phyloP scores from a whole-genome alignment of 2,888 invertebrate genomes.

The Cataglyphis altisquamis region DNA sequence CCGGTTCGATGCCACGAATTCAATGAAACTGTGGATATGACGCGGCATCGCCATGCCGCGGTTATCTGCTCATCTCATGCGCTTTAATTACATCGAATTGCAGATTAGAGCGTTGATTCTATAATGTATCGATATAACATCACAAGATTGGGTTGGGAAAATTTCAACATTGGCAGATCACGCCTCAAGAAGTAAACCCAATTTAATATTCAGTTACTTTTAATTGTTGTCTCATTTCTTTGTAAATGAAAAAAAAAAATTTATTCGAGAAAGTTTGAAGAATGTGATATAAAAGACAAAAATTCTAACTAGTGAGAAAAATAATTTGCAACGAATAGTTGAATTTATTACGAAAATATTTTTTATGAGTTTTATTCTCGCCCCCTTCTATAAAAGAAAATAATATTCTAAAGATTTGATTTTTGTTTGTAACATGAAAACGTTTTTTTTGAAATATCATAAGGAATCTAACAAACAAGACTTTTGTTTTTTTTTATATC shows the following conservation, averaged over 20 bases:
- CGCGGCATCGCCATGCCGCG: conserved; percentile 51
- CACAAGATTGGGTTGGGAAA: conserved; percentile 45
- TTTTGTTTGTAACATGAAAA: background rate
- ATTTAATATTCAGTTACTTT: conserved; percentile 12
- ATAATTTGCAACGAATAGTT: background rate
- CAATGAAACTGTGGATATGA: conserved; percentile 63
- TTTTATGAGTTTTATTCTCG: background rate
- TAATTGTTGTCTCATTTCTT: background rate
- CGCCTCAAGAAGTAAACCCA: conserved; percentile 10
- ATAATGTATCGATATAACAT: conserved; percentile 51
- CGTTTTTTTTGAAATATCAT: background rate
- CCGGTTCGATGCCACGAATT: conserved; percentile 57
- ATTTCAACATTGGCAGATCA: conserved; percentile 24
- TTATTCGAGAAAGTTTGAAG: background rate
- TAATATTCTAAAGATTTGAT: background rate
- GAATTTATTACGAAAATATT: background rate
- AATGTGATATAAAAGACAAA: background rate
- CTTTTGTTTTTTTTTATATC: background rate
- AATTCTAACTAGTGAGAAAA: background rate
- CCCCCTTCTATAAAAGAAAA: background rate
- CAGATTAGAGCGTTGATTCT: conserved; percentile 47
- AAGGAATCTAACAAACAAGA: background rate
- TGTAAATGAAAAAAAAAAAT: background rate
- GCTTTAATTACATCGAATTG: conserved; percentile 61
- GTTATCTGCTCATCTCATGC: conserved; percentile 59